phyloP scores from a whole-genome alignment of 1,140 invertebrate genomes.

The Nephila pilipes region DNA sequence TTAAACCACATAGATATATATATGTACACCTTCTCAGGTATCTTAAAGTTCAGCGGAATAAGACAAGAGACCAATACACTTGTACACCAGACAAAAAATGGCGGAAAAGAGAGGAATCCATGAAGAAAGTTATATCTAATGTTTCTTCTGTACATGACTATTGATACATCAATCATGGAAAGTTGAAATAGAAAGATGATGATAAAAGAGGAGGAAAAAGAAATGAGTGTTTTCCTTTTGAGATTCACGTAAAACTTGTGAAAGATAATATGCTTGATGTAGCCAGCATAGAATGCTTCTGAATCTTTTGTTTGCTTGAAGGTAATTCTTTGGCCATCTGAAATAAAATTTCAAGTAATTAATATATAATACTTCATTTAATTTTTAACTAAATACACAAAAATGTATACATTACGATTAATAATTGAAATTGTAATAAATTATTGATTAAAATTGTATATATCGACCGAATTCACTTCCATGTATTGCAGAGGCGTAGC shows the following conservation, averaged over 20 bases:
- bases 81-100: conserved; percentile 36
- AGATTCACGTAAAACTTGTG: conserved; percentile 57
- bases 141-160: conserved; percentile 19
- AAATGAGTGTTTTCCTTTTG: not conserved
- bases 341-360: not conserved
- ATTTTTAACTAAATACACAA: too few relatives aligned
- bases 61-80: conserved; percentile 20
- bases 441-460: too few relatives aligned
- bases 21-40: conserved; percentile 49
- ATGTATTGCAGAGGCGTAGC: too few relatives aligned
- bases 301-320: not conserved
- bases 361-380: too few relatives aligned
- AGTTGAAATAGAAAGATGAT: conserved; percentile 46
- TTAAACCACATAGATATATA: conserved; percentile 6
- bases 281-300: not conserved
- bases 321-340: not conserved
- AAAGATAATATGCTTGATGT: conserved; percentile 21
- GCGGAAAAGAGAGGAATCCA: not conserved
- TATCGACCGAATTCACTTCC: too few relatives aligned
- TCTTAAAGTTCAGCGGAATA: conserved; percentile 44
- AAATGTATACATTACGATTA: too few relatives aligned
- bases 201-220: conserved; percentile 11
- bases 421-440: too few relatives aligned
- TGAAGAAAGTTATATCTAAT: conserved; percentile 25
- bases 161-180: conserved; percentile 36